These are phyloP conservation scores for Malurus melanocephalus DNA, from an alignment of 2,113 vertebrate species.

Conservation along the genomic window DNA sequence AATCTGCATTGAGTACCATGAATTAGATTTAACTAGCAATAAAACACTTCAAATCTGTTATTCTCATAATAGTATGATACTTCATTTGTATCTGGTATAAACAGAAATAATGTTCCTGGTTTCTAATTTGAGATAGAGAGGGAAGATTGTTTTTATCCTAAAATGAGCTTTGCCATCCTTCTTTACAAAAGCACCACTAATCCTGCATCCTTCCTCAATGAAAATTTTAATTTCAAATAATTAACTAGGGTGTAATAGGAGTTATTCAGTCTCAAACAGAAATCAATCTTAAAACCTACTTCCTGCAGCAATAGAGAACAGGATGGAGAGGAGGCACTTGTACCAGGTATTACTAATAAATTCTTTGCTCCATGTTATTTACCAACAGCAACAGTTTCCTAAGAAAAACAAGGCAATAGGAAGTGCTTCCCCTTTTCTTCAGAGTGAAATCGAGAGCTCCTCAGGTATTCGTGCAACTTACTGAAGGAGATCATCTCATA, in stretches of 20 bases:
- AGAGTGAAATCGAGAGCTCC: not conserved
- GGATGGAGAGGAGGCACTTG: not conserved
- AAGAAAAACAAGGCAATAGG: not conserved
- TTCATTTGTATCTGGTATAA: not conserved
- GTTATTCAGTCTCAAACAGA: not conserved
- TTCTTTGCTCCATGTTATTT: not conserved
- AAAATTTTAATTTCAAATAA: not conserved
- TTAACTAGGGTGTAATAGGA: not conserved
- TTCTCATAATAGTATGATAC: not conserved
- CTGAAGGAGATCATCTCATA: not conserved
- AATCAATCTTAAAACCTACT: not conserved
- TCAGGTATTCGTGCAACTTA: not conserved
- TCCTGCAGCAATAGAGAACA: not conserved
- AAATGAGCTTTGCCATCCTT: not conserved
- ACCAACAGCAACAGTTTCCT: not conserved
- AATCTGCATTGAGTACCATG: slow-evolving; percentile 6
- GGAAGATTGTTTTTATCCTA: not conserved
- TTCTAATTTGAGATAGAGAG: not conserved
- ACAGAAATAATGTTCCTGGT: not conserved
- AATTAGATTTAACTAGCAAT: slow-evolving; percentile 28
- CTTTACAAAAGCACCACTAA: not conserved
- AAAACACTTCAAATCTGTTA: not conserved
- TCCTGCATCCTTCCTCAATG: not conserved
- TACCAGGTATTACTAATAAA: not conserved
- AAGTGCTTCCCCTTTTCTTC: not conserved